phyloP scores from a whole-genome alignment of 2,797 vertebrate species.

The Xenopus petersii region DNA sequence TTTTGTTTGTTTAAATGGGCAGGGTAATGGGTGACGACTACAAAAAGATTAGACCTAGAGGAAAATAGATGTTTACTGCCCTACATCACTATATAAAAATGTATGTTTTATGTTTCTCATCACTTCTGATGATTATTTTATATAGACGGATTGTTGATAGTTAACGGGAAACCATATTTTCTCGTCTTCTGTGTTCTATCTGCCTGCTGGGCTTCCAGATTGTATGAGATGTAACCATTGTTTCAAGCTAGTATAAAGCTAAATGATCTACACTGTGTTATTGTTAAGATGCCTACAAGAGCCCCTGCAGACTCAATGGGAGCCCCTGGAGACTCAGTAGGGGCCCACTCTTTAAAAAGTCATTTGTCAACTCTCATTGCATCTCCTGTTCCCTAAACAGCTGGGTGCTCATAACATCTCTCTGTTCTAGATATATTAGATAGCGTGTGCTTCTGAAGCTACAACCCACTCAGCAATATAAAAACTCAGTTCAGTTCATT shows the following conservation, averaged over 20 bases:
- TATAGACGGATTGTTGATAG: no score
- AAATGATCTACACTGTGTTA: slow-evolving; percentile 23
- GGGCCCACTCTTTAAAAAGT: slow-evolving; percentile 31
- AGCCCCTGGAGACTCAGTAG: slow-evolving; percentile 22
- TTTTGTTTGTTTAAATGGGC: no score
- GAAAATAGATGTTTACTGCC: no score
- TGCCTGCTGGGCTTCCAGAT: slow-evolving; percentile 5
- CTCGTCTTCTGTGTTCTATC: not conserved
- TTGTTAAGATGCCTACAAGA: slow-evolving; percentile 29
- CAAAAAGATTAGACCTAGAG: no score
- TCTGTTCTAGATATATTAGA: slow-evolving; percentile 10
- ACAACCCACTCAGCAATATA: not conserved
- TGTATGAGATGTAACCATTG: slow-evolving; percentile 18
- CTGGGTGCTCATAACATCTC: slow-evolving; percentile 14
- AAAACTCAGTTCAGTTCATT: no score
- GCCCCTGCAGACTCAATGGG: slow-evolving; percentile 17
- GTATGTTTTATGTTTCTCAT: no score
- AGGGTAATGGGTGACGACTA: no score
- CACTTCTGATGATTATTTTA: no score
- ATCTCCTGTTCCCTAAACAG: slow-evolving; percentile 32
- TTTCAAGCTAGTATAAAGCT: slow-evolving; percentile 6
- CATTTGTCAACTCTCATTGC: slow-evolving; percentile 33
- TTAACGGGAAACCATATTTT: no score
- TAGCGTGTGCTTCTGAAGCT: slow-evolving; percentile 20
- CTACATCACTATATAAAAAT: no score